Evolutionary conservation across 2,113 vertebrate species (phyloP), one percentile per base, ranked within the genome.

Genomic region (Nothoprocta perdicaria): DNA sequence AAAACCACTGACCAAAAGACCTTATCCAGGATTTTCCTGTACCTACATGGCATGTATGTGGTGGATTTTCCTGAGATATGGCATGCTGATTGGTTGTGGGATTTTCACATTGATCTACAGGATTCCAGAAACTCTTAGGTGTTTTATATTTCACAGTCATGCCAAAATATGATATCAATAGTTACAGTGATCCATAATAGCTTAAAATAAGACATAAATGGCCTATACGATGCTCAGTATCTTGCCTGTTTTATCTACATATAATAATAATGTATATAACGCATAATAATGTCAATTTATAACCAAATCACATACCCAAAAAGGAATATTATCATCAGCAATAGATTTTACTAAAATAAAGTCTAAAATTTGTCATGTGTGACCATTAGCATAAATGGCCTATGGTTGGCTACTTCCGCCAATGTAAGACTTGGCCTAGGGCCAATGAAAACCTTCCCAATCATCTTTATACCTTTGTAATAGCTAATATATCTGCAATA

Each of bases 231-330:
- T 86, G 29, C 13, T 79, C 43, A 65, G 17, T n/a, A 74, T 14
- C 24, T 84, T 75, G 10, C 11, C 14, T 65, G 14, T 31, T 41
- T 57, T 62, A 5, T 21, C 23, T 57, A 35, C 5, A 19, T 1
- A 38, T 38, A 38, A 38, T 38, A 38, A 38, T 38, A 38, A 38
- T 38, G 35, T 38, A 38, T 38, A 38, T 38, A 38, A 38, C 8
- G 35, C 35, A 38, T 38, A 41, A 21, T 50, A 50, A 55, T 8
- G 9, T 23, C 33, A 17, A 5, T 21, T n/a, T 12, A 5, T 0
- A 2, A 76, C 14, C 10, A 52, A 53, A 55, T 5, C 1, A 0
- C 6, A 68, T 19, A 50, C 1, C 21, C 26, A 57, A 69, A 31
- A 33, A 16, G 0, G 5, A 78, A 40, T 16, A 40, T 5, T 35